Percentiles rank a stretch among this genome's conserved stretches.
Conservation (phyloP, 2,113 vertebrate genomes). For the Clinocottus analis region DNA sequence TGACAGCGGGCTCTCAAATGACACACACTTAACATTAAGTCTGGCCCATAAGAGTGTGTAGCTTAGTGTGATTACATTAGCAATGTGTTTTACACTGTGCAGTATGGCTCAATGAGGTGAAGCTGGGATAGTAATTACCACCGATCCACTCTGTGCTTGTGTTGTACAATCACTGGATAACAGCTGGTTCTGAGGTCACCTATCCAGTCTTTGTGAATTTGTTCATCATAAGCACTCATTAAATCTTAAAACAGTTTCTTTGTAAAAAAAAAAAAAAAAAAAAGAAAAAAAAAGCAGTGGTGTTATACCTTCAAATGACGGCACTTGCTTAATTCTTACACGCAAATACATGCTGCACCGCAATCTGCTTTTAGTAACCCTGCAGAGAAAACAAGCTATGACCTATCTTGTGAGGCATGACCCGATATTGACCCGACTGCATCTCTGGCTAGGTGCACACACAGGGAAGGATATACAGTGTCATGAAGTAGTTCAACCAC, state of each 20-base stretch:
- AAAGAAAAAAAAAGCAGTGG: too few species aligned
- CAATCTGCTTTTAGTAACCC: conserved; percentile 67
- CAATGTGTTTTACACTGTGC: conserved; percentile 68
- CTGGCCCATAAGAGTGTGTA: conserved; percentile 65
- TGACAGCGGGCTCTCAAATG: conserved; percentile 74
- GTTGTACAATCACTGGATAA: conserved; percentile 62
- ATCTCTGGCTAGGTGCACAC: conserved; percentile 62
- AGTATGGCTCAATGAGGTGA: conserved; percentile 73
- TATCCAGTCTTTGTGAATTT: conserved; percentile 54
- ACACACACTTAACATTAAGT: conserved; percentile 73
- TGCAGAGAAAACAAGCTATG: conserved; percentile 66
- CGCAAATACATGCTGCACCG: conserved; percentile 49
- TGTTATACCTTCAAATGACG: conserved; percentile 40
- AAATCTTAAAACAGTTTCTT: conserved; percentile 39
- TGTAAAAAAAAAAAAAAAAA: neutral
- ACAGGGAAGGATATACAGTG: conserved; percentile 47
- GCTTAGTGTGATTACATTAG: conserved; percentile 77
- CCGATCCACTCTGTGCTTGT: conserved; percentile 65
- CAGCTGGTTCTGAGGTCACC: conserved; percentile 75
- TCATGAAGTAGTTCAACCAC: conserved; percentile 54
- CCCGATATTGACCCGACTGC: conserved; percentile 68
- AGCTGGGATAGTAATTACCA: conserved; percentile 66
- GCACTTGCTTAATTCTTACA: conserved; percentile 34
- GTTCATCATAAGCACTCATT: conserved; percentile 41
- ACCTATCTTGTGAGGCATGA: conserved; percentile 71